Evolutionary conservation across 2,113 vertebrate species (phyloP).

Genomic region (Petaurus breviceps): DNA sequence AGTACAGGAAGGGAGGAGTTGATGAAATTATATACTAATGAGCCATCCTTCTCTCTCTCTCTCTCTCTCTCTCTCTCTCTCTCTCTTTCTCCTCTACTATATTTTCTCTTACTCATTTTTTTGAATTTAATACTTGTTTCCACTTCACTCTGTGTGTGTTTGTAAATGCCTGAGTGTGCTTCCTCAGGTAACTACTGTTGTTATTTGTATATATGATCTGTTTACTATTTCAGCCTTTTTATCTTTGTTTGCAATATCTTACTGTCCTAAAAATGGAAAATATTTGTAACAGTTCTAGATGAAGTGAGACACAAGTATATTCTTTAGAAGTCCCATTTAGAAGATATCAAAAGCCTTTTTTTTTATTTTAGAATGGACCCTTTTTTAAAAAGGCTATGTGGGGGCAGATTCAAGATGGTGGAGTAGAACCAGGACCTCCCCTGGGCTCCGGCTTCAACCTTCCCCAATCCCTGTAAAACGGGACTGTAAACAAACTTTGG

Average conservation of each 20-base stretch:
- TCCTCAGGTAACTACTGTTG: no score
- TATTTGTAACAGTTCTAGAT: background rate
- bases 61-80: background rate
- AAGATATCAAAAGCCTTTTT: no score
- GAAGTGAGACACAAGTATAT: background rate
- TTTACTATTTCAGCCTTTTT: background rate
- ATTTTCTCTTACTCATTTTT: background rate
- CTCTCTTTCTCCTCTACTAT: no score
- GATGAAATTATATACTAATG: background rate
- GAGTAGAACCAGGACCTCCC: no score
- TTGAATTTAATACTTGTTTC: no score
- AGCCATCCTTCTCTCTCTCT: background rate
- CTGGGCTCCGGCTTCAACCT: no score
- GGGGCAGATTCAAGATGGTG: no score
- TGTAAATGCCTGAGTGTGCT: background rate
- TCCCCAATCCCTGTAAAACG: no score
- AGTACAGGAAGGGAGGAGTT: conserved; percentile 8
- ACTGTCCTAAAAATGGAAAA: background rate
- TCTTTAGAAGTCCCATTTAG: background rate
- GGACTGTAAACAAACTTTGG: no score
- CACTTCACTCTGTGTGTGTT: background rate
- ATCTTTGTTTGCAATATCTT: background rate
- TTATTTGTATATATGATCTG: no score
- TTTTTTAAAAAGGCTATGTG: no score
- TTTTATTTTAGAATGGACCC: no score